Percentiles rank a stretch among this genome's conserved stretches.
These are phyloP conservation scores for Epinephelus coioides DNA, from an alignment of 2,797 vertebrate genomes.

Conservation along the genomic window DNA sequence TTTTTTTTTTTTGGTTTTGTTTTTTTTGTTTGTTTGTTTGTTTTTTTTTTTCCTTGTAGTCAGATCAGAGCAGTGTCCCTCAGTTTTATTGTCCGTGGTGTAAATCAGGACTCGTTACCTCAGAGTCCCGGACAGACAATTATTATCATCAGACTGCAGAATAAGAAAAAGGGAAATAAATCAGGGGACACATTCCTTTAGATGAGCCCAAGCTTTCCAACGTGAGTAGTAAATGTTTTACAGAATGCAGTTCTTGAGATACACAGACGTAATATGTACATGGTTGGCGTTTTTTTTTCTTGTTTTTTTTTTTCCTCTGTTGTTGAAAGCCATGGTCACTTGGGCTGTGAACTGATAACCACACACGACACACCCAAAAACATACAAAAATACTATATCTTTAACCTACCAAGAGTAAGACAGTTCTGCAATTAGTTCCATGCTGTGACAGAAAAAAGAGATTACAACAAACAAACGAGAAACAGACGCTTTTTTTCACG, in stretches of 20 bases:
- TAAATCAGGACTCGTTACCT: constrained; percentile 77
- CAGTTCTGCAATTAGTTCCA: constrained; percentile 97
- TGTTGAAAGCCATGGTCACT: constrained; percentile 92
- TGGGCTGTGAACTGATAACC: constrained; percentile 97
- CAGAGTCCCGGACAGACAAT: constrained; percentile 75
- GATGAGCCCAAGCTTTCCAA: constrained; percentile 85
- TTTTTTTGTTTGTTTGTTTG: constrained; percentile 31
- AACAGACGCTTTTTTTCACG: constrained; percentile 85
- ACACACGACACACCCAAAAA: constrained; percentile 97
- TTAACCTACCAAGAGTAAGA: constrained; percentile 99
- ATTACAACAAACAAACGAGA: constrained; percentile 96
- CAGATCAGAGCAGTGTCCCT: constrained; percentile 90
- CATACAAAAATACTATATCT: constrained; percentile 99
- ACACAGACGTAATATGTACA: constrained; percentile 94
- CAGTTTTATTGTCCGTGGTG: constrained; percentile 76
- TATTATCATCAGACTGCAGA: constrained; percentile 78
- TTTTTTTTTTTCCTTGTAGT: constrained; percentile 67
- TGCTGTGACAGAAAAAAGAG: constrained; percentile 98
- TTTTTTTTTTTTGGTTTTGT: constrained; percentile 6
- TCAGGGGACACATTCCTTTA: constrained; percentile 82
- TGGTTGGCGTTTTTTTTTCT: constrained; percentile 72
- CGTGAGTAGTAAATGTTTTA: constrained; percentile 84
- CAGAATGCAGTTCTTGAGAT: constrained; percentile 87
- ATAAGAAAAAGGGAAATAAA: constrained; percentile 69
- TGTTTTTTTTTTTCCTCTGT: constrained; percentile 48